These are phyloP conservation scores for Aegithalos caudatus DNA, from an alignment of 2,113 vertebrate genomes.

Conservation along the genomic window DNA sequence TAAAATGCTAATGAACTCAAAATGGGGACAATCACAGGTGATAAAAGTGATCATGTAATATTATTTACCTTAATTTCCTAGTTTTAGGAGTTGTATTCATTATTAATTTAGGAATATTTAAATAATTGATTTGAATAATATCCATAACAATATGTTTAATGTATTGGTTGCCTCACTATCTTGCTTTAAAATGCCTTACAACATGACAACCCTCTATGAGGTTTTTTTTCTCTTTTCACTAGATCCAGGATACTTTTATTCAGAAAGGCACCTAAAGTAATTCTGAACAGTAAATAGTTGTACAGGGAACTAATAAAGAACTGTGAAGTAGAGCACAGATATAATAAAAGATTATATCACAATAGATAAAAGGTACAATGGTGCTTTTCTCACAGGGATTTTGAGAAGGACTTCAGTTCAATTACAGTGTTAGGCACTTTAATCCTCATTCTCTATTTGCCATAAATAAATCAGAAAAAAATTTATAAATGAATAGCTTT, in stretches of 20 bases:
- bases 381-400: background rate
- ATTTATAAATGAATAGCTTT: background rate
- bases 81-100: background rate
- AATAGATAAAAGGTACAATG: background rate
- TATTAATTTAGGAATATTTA: background rate
- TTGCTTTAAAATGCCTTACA: background rate
- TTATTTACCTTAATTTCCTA: background rate
- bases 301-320: conserved; percentile 20
- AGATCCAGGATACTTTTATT: background rate
- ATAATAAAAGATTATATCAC: conserved; percentile 16
- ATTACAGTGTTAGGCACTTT: background rate
- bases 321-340: background rate
- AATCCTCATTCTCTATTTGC: background rate
- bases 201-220: background rate
- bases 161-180: background rate
- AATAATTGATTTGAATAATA: background rate
- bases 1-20: background rate
- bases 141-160: background rate
- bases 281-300: conserved; percentile 26
- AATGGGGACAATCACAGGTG: background rate
- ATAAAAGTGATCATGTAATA: background rate
- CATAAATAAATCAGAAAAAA: background rate
- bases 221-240: background rate
- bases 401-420: conserved; percentile 2
- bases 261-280: background rate